phyloP scores from a whole-genome alignment of 2,113 vertebrate species.

The Microtus oregoni region DNA sequence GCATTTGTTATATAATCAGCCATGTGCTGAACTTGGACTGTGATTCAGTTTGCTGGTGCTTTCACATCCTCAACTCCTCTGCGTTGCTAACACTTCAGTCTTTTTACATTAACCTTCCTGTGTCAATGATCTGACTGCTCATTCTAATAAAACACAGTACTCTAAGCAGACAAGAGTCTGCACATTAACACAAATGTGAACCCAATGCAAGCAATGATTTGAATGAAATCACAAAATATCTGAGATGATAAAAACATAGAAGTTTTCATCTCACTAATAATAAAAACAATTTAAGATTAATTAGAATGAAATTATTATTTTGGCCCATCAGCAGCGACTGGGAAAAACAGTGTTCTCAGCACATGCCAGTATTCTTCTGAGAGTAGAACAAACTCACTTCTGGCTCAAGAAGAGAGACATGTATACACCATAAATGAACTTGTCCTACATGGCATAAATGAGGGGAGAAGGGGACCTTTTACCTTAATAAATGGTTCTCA shows the following conservation, averaged over 20 bases:
- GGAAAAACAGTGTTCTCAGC: background rate
- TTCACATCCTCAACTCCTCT: background rate
- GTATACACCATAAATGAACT: too few species aligned
- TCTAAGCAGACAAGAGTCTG: background rate
- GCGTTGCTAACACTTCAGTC: background rate
- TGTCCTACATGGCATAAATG: background rate
- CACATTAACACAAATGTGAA: background rate
- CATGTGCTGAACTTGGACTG: too few species aligned
- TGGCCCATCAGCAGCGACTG: background rate
- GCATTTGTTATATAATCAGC: accelerated
- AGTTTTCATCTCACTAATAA: background rate
- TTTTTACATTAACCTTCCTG: background rate
- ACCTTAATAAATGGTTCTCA: background rate
- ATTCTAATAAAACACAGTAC: background rate
- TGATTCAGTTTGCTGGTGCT: background rate
- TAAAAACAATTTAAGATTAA: background rate
- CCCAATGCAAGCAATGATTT: background rate
- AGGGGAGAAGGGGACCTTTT: background rate
- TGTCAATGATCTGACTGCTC: background rate
- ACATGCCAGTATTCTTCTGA: background rate
- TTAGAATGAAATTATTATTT: background rate
- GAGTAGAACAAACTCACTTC: background rate
- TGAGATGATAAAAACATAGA: background rate
- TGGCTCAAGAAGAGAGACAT: background rate
- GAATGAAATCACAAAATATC: background rate